phyloP scores from a whole-genome alignment of 2,113 vertebrate species.

The Nanorana parkeri region DNA sequence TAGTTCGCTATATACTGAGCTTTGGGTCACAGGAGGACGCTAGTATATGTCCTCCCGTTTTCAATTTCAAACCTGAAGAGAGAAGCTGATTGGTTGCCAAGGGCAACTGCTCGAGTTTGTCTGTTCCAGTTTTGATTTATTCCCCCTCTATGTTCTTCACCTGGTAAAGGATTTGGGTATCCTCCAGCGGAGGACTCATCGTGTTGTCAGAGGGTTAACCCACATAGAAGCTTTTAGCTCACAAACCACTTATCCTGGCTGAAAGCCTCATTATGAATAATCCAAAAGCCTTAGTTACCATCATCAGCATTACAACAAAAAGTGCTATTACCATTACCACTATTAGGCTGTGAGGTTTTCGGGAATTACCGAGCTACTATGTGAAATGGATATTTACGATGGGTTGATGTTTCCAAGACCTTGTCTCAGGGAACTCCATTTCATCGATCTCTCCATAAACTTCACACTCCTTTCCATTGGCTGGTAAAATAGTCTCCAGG shows the following conservation, averaged over 20 bases:
- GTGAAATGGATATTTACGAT: not conserved
- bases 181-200: not conserved
- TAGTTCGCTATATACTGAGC: too few relatives aligned
- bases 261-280: conserved; percentile 34
- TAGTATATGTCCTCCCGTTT: too few relatives aligned
- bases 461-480: too few relatives aligned
- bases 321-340: not conserved
- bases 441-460: too few relatives aligned
- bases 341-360: not conserved
- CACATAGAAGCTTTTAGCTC: not conserved
- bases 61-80: too few relatives aligned
- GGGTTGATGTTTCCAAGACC: not conserved
- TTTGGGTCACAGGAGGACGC: too few relatives aligned
- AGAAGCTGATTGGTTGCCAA: too few relatives aligned
- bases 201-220: conserved; percentile 1
- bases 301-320: not conserved
- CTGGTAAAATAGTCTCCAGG: too few relatives aligned
- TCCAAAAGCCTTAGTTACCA: not conserved
- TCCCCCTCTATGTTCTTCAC: too few relatives aligned
- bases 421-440: too few relatives aligned
- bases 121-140: too few relatives aligned
- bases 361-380: not conserved
- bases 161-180: not conserved
- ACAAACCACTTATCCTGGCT: not conserved
- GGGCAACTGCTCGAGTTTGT: too few relatives aligned